A percentile compares a stretch with the other conserved stretches of the same genome.
phyloP scores from a whole-genome alignment of 2,888 invertebrate genomes.

The Bursaphelenchus okinawaensis region DNA sequence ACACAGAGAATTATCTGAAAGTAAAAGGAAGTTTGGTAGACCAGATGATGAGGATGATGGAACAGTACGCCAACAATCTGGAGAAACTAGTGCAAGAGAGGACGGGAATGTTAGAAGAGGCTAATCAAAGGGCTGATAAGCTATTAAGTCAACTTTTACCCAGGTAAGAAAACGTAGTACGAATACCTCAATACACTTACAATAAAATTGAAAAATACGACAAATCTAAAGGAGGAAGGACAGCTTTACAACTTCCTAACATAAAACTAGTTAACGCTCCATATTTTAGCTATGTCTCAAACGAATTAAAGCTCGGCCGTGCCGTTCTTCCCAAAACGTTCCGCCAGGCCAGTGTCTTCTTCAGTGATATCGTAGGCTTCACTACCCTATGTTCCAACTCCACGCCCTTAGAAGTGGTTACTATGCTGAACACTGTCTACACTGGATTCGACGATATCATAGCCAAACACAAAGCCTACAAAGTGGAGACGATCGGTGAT shows the following conservation, averaged over 20 bases:
- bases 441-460: conserved; percentile 51
- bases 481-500: conserved; percentile 51
- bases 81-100: conserved; percentile 53
- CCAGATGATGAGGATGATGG: conserved; percentile 53
- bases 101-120: conserved; percentile 57
- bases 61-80: conserved; percentile 55
- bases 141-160: conserved; percentile 51
- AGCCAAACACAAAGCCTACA: conserved; percentile 35
- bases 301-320: conserved; percentile 47
- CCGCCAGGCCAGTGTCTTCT: conserved; percentile 49
- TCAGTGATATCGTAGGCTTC: conserved; percentile 49
- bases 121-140: conserved; percentile 51
- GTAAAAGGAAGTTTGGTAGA: conserved; percentile 40
- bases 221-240: too few relatives aligned
- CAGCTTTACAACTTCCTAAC: too few relatives aligned
- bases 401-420: conserved; percentile 49
- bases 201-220: neutral
- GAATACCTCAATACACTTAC: neutral
- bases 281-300: conserved; percentile 44
- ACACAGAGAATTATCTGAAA: conserved; percentile 32
- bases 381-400: conserved; percentile 51
- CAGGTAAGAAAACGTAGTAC: too few relatives aligned
- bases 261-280: too few relatives aligned
- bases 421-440: conserved; percentile 41
- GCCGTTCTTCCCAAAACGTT: conserved; percentile 47